Evolutionary conservation across 1,140 invertebrate genomes (phyloP).

Genomic region (Maconellicoccus hirsutus): DNA sequence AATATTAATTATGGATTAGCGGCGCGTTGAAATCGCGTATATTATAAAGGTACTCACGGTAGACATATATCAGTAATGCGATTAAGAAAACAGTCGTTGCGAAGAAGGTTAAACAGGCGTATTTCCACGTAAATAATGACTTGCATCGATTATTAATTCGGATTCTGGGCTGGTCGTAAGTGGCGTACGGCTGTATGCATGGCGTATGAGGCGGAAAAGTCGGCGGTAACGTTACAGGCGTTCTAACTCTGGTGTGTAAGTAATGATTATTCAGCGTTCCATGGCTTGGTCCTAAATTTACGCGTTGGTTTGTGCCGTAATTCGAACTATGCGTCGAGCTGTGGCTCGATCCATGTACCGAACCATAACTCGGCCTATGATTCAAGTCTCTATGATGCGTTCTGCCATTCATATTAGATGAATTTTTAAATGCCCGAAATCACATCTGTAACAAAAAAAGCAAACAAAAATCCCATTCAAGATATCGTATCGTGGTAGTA

Average conservation of each 20-base stretch:
- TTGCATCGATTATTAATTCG: constrained; percentile 86
- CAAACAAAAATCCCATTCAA: too few relatives aligned
- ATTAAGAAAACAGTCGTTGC: constrained; percentile 73
- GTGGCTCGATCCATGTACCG: background rate
- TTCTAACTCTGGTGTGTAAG: background rate
- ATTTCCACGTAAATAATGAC: constrained; percentile 89
- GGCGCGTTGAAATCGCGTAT: background rate
- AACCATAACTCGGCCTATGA: constrained; percentile 16
- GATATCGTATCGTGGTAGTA: too few relatives aligned
- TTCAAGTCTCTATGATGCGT: constrained; percentile 7
- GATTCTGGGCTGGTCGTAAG: constrained; percentile 79
- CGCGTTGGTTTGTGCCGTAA: constrained; percentile 13
- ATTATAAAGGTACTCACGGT: constrained; percentile 53
- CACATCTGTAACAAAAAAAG: constrained; percentile 6
- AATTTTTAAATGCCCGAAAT: background rate
- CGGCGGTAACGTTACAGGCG: constrained; percentile 62
- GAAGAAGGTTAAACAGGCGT: constrained; percentile 80
- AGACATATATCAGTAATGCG: constrained; percentile 86
- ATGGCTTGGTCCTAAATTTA: constrained; percentile 5
- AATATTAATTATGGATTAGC: background rate
- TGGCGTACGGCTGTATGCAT: constrained; percentile 60
- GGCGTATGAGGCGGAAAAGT: constrained; percentile 58
- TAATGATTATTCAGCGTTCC: constrained; percentile 10
- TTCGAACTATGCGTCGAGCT: constrained; percentile 15
- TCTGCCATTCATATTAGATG: constrained; percentile 10